Evolutionary conservation across 1,140 invertebrate genomes (phyloP).

Genomic region (Euura lappo): DNA sequence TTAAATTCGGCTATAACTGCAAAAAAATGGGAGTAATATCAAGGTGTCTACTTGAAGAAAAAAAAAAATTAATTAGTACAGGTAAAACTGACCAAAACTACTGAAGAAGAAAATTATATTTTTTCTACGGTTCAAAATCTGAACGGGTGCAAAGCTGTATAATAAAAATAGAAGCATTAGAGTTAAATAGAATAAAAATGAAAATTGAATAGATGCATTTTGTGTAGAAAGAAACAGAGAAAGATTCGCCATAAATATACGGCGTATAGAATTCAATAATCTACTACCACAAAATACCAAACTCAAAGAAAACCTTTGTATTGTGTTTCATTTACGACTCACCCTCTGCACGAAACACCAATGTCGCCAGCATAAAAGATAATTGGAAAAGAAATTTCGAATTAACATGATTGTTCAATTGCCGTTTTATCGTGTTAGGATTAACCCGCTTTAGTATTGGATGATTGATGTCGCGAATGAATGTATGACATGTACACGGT

Average conservation of each 20-base stretch:
- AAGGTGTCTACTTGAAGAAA: no score
- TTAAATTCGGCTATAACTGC: no score
- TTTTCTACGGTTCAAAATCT: background rate
- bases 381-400: slow-evolving; percentile 49
- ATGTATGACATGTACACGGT: background rate
- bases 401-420: slow-evolving; percentile 32
- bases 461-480: background rate
- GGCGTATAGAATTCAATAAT: background rate
- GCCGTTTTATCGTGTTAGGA: background rate
- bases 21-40: no score
- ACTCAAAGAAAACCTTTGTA: slow-evolving; percentile 9
- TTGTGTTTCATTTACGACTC: slow-evolving; percentile 36
- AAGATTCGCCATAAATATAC: no score
- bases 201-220: background rate
- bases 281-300: slow-evolving; percentile 11
- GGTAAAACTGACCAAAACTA: background rate
- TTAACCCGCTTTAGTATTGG: background rate
- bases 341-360: slow-evolving; percentile 55
- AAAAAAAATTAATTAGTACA: background rate
- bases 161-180: background rate
- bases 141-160: background rate
- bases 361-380: slow-evolving; percentile 52
- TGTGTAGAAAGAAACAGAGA: background rate
- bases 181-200: background rate
- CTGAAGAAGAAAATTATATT: background rate